phyloP scores from a whole-genome alignment of 2,797 vertebrate species.

The Premnoplex brunnescens region DNA sequence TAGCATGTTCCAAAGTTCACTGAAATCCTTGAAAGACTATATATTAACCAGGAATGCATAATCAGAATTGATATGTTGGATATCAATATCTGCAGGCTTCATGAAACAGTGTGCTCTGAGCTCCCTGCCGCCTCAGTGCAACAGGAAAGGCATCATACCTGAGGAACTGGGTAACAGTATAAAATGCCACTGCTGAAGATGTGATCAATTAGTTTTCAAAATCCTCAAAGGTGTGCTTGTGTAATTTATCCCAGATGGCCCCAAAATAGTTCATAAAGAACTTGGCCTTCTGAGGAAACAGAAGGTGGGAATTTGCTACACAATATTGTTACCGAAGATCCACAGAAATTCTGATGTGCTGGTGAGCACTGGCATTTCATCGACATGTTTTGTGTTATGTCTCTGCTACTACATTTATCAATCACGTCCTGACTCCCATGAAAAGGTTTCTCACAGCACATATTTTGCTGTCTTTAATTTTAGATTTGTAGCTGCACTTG shows the following conservation, averaged over 20 bases:
- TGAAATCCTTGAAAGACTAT: not conserved
- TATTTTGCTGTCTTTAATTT: not conserved
- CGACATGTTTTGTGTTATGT: not conserved
- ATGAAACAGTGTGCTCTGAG: not conserved
- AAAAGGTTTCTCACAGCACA: not conserved
- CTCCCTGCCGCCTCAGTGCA: not conserved
- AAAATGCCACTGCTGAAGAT: not conserved
- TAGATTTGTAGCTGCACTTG: not conserved
- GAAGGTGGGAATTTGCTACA: not conserved
- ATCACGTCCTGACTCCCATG: not conserved
- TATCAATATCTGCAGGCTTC: not conserved
- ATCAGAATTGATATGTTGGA: not conserved
- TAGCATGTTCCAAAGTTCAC: not conserved
- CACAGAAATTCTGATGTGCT: not conserved
- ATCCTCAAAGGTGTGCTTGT: not conserved
- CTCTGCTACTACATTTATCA: not conserved
- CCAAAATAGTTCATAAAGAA: not conserved
- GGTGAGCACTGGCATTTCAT: not conserved
- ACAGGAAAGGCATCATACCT: not conserved
- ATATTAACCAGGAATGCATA: not conserved
- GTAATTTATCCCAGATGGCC: not conserved
- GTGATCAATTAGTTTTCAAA: not conserved
- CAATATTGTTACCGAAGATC: not conserved
- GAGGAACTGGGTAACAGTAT: not conserved
- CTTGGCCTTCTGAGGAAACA: not conserved